A percentile compares a stretch with the other conserved stretches of the same genome.
Conservation (phyloP, 2,797 vertebrate genomes). For the Allobates femoralis region DNA sequence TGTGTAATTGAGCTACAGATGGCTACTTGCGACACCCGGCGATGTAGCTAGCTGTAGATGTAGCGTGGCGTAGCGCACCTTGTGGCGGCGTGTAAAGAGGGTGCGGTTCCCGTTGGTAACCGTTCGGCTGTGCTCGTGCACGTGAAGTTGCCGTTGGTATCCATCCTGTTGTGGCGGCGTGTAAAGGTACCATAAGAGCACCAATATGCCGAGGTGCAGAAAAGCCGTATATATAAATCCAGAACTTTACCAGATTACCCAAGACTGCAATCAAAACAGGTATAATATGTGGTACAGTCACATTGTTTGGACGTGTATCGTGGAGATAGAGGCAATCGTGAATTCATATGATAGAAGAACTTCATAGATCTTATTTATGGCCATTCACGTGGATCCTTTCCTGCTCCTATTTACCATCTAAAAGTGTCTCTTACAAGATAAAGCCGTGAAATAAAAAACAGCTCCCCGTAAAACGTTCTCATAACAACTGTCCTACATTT, state of each 20-base stretch:
- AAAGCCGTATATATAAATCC: neutral
- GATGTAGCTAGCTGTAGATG: too few relatives aligned
- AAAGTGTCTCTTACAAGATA: neutral
- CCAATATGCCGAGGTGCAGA: too few relatives aligned
- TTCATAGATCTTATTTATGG: neutral
- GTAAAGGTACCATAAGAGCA: too few relatives aligned
- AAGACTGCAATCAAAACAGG: neutral
- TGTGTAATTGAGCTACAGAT: too few relatives aligned
- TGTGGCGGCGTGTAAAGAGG: too few relatives aligned
- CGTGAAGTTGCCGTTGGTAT: too few relatives aligned
- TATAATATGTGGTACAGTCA: neutral
- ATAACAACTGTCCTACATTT: slow-evolving; percentile 10
- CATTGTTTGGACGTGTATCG: neutral
- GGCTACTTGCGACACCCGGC: too few relatives aligned
- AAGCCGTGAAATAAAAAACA: slow-evolving; percentile 7
- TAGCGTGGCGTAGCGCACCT: too few relatives aligned
- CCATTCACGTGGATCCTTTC: neutral
- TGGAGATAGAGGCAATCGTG: neutral
- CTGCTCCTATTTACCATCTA: neutral
- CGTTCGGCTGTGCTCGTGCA: too few relatives aligned
- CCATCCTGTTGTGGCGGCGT: too few relatives aligned
- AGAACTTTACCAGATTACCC: neutral
- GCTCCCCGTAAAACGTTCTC: neutral
- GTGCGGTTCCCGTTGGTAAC: too few relatives aligned
- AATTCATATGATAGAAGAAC: neutral